These are phyloP conservation scores for Drosophila meridionalis DNA, from an alignment of 2,888 invertebrate genomes.

Conservation along the genomic window DNA sequence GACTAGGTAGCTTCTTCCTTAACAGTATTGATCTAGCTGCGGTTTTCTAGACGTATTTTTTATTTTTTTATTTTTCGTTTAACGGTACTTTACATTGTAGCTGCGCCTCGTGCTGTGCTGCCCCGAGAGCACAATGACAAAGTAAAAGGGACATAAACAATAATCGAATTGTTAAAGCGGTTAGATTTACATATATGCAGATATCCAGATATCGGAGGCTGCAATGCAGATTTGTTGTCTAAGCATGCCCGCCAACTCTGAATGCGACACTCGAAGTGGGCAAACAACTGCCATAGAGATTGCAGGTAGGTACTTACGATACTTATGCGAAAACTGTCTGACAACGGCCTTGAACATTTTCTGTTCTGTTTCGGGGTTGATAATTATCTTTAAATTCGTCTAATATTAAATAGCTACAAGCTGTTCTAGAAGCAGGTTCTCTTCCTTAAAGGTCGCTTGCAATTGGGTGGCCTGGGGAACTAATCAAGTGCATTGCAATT, in stretches of 20 bases:
- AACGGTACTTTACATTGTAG: conserved; percentile 83
- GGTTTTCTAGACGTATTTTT: conserved; percentile 34
- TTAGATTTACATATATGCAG: conserved; percentile 38
- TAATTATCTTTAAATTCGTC: conserved; percentile 73
- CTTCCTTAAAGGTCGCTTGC: conserved; percentile 64
- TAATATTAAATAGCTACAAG: conserved; percentile 68
- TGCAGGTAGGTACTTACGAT: conserved; percentile 35
- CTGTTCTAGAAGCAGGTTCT: conserved; percentile 64
- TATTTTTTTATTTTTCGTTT: conserved; percentile 37
- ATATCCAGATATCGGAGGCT: conserved; percentile 31
- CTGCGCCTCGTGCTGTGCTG: conserved; percentile 75
- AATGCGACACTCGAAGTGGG: conserved; percentile 4
- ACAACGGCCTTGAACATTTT: conserved; percentile 29
- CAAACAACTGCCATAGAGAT: conserved; percentile 7
- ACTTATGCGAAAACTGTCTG: conserved; percentile 29
- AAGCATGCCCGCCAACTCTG: conserved; percentile 25
- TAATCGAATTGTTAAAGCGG: conserved; percentile 46
- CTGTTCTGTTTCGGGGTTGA: conserved; percentile 2
- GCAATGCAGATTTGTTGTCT: conserved; percentile 28
- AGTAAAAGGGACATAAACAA: conserved; percentile 46
- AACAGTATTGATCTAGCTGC: conserved; percentile 56
- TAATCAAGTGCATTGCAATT: conserved; percentile 29
- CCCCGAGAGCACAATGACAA: conserved; percentile 51
- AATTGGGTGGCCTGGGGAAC: conserved; percentile 42
- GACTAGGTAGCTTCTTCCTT: conserved; percentile 34